These are phyloP conservation scores for Sarcophaga rosellei DNA, from an alignment of 2,888 invertebrate species.

Conservation along the genomic window DNA sequence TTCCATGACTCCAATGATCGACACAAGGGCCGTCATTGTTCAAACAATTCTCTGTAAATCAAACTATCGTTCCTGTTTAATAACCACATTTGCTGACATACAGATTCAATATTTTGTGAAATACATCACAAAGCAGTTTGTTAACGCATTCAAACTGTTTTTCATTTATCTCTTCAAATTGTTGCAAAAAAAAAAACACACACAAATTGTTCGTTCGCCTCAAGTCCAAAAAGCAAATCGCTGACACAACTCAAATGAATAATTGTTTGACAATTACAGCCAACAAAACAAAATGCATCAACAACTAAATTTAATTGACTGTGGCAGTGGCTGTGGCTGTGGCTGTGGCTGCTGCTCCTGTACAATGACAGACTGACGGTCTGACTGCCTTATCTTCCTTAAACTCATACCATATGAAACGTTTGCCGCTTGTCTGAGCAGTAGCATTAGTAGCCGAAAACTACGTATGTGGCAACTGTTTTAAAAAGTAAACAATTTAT, in stretches of 20 bases:
- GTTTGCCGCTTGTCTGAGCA: slow-evolving; percentile 2
- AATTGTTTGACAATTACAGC: slow-evolving; percentile 48
- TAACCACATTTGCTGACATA: too few relatives aligned
- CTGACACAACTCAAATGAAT: slow-evolving; percentile 29
- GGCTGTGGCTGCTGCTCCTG: too few relatives aligned
- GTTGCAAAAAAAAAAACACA: neutral
- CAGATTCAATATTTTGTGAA: too few relatives aligned
- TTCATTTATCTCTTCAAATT: neutral
- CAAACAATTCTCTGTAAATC: too few relatives aligned
- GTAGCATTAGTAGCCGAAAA: neutral
- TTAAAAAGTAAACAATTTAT: slow-evolving; percentile 53
- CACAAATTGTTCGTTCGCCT: neutral
- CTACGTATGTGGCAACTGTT: slow-evolving; percentile 52
- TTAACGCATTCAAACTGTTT: too few relatives aligned
- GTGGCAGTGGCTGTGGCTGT: neutral
- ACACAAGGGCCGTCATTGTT: too few relatives aligned
- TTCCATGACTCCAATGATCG: too few relatives aligned
- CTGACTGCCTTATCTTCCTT: slow-evolving; percentile 51
- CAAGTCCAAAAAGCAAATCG: neutral
- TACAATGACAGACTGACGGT: neutral
- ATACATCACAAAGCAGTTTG: too few relatives aligned
- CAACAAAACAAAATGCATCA: slow-evolving; percentile 2
- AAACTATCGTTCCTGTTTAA: too few relatives aligned
- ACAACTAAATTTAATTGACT: slow-evolving; percentile 44
- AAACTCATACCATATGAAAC: slow-evolving; percentile 27